Base-by-base conservation (phyloP, 1,140 invertebrate species). In the Steinernema feltiae region DNA sequence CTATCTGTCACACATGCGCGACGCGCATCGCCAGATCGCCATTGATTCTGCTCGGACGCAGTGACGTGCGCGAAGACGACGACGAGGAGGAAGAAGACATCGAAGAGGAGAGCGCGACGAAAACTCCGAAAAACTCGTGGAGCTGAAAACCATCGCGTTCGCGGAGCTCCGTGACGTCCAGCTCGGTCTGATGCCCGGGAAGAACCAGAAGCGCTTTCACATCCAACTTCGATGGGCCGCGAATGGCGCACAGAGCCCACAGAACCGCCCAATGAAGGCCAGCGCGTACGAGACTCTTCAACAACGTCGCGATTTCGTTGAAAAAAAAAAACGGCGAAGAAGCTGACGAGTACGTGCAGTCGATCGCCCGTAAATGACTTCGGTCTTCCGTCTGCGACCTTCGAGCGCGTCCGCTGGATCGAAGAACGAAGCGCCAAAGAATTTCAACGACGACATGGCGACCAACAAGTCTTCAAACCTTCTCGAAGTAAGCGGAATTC, bases 1-100 rank as follows among this genome's bases (percentile, higher is more conserved):
- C 86, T 97, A 97, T 87, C 88, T 96, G 74, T 95, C 94, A 80
- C 92, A 95, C 48, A 98, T 99, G 88, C 94, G 94, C 87, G 97
- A 99, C 89, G 92, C 93, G 0, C 92, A 94, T 75, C 90, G 95
- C 17, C 97, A 99, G 88, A 93, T 93, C 7, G 93, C 93, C 0
- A 95, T 99, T 79, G 95, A 99, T 75, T 53, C 69, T 80, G 17
- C 31, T 48, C 30, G n/a, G 18, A 76, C 31, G 21, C 7, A 78
- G 41, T 17, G 75, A 78, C 69, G 31, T 48, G n/a, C 69, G 70
- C 30, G 30, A 29, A 41, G 72, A 29, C 1, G 75, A 69, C 24
- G 78, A 80, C n/a, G 79, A 77, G 18, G 72, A 79, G n/a, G 75
- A 79, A 46, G 81, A 82, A 27, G 70, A 63, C 24, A 80, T 83